Evolutionary conservation across 2,888 invertebrate species (phyloP).

Genomic region (Thereva nobilitata): DNA sequence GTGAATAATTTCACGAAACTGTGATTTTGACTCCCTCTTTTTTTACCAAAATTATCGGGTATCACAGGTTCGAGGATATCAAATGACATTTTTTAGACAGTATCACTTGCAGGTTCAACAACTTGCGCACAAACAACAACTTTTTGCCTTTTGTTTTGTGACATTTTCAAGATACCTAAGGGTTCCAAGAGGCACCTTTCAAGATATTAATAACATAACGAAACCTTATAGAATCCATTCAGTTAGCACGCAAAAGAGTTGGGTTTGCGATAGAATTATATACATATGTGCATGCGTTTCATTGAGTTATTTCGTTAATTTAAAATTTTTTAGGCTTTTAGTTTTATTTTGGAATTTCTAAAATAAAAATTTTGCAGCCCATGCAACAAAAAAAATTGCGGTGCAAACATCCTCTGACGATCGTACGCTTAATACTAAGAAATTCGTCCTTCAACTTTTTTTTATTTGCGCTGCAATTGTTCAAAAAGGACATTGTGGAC

Average conservation of each 20-base stretch:
- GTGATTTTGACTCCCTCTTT: conserved; percentile 17
- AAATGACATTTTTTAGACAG: conserved; percentile 21
- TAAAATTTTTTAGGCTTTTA: no score
- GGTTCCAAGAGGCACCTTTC: background rate
- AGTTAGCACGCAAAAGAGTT: background rate
- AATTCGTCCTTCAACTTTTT: no score
- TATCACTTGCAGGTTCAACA: conserved; percentile 18
- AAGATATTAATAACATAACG: conserved; percentile 28
- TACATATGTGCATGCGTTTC: no score
- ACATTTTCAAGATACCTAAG: background rate
- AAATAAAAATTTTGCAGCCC: no score
- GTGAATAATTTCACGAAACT: conserved; percentile 38
- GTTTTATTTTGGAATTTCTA: no score
- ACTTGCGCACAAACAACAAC: no score
- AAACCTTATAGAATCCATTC: conserved; percentile 19
- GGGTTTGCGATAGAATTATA: background rate
- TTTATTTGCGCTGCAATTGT: no score
- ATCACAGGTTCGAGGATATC: conserved; percentile 28
- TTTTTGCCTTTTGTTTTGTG: background rate
- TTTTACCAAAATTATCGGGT: conserved; percentile 21
- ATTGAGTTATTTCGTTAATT: no score
- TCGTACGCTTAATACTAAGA: no score
- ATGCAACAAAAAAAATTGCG: no score
- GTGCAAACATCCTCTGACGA: no score
- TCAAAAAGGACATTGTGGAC: no score